Evolutionary conservation across 2,113 vertebrate genomes (phyloP), one percentile per base, ranked within the genome.

Genomic region (Chunga burmeisteri): DNA sequence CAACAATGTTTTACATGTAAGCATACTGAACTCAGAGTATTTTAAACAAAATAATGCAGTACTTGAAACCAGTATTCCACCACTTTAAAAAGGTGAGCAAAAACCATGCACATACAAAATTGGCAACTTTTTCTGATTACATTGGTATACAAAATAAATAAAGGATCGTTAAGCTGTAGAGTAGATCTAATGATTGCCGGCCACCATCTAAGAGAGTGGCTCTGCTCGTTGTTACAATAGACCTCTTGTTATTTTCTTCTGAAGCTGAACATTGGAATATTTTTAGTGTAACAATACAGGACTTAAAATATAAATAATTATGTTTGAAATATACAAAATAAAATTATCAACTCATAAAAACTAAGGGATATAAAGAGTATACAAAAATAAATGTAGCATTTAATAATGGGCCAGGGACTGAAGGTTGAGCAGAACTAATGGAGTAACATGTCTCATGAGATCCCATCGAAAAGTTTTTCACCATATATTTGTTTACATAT

Each of bases 351-450:
- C 78, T 93, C 74, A 94, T 94, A 94, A 85, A 95, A 97, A 90
- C 89, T 66, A 85, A 93, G 59, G 71, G 66, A 85, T 94, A 91
- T 50, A 91, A 77, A 95, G 81, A 90, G 26, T 59, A 62, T 93
- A 96, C 71, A 95, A 97, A 97, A 97, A 93, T 95, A 96, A 96
- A 95, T n/a, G 59, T 80, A 95, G 87, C 86, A 86, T 95, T 96
- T 95, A 55, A 74, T 47, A 88, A 83, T 7, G n/a, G 66, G 59
- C 66, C 42, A 90, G 91, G 74, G 63, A 81, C 62, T 63, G 86
- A 65, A 82, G 74, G 70, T 12, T 77, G 70, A 93, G 89, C 84
- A 90, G 71, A 96, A 86, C 63, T 65, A 75, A 87, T 36, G 71
- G 68, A 93, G 10, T 44, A 84, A 81, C 14, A 2, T 3, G 18